Evolutionary conservation across 2,888 invertebrate genomes (phyloP).

Genomic region (Anarsia innoxiella): DNA sequence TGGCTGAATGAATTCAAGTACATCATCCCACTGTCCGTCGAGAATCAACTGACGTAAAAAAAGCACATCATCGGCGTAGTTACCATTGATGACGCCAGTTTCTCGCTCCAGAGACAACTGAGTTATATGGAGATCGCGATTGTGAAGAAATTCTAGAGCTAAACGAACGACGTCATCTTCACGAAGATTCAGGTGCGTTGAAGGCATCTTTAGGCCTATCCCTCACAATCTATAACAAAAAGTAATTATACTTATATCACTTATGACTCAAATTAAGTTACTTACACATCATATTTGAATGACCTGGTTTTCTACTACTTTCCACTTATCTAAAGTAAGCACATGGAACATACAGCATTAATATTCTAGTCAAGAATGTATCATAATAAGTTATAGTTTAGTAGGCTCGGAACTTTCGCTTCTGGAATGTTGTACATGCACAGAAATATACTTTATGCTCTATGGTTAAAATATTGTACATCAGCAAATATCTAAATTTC

Average conservation of each 20-base stretch:
- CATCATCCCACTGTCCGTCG: constrained; percentile 99
- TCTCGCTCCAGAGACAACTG: constrained; percentile 94
- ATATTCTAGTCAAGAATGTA: too few relatives aligned
- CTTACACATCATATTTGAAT: too few relatives aligned
- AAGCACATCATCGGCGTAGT: constrained; percentile 94
- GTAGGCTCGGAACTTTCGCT: too few relatives aligned
- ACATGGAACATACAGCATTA: too few relatives aligned
- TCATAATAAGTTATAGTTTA: too few relatives aligned
- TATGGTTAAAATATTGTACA: too few relatives aligned
- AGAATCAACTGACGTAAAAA: constrained; percentile 95
- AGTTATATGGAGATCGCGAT: constrained; percentile 93
- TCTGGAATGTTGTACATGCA: too few relatives aligned
- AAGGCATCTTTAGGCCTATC: constrained; percentile 77
- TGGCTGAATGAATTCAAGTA: constrained; percentile 96
- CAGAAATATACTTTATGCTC: too few relatives aligned
- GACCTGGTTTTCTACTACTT: too few relatives aligned
- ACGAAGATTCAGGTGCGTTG: constrained; percentile 87
- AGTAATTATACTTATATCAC: background rate
- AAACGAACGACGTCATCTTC: constrained; percentile 93
- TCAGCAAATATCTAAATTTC: too few relatives aligned
- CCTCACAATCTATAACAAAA: background rate
- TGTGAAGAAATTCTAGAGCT: constrained; percentile 89
- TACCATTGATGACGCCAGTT: constrained; percentile 95
- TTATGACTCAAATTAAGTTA: too few relatives aligned
- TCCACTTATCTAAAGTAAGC: too few relatives aligned